A percentile compares a stretch with the other conserved stretches of the same genome.
Conservation (phyloP, 2,797 vertebrate species). For the Myoxocephalus aenaeus region DNA sequence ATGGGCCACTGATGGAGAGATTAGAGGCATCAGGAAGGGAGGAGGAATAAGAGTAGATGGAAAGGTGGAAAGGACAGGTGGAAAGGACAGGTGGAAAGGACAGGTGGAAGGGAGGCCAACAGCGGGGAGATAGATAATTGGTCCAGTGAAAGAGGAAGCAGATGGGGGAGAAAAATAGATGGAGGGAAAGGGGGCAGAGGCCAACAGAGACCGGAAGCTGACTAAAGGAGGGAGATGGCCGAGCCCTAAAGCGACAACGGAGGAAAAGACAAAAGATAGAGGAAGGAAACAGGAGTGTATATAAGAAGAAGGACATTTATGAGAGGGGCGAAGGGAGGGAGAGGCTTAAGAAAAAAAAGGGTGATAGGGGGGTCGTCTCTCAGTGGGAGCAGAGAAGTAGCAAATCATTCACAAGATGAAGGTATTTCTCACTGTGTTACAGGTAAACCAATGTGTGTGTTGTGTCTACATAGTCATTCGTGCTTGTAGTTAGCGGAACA, state of each 20-base stretch:
- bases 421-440: slow-evolving; percentile 25
- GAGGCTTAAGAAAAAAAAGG: slow-evolving; percentile 3
- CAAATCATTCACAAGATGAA: slow-evolving; percentile 37
- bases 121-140: slow-evolving; percentile 4
- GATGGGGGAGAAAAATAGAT: slow-evolving; percentile 16
- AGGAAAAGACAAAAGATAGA: slow-evolving; percentile 22
- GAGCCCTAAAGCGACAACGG: slow-evolving; percentile 11
- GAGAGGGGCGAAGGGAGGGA: background rate
- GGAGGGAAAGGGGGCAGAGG: background rate
- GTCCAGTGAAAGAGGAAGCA: slow-evolving; percentile 27
- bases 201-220: slow-evolving; percentile 32
- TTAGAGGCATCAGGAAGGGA: slow-evolving; percentile 51
- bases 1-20: slow-evolving; percentile 59
- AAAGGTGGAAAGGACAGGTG: slow-evolving; percentile 37
- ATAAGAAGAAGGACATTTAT: background rate
- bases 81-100: slow-evolving; percentile 34
- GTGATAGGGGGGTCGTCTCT: slow-evolving; percentile 45
- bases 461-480: background rate
- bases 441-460: slow-evolving; percentile 12
- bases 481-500: background rate
- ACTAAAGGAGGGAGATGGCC: background rate
- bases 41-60: slow-evolving; percentile 29
- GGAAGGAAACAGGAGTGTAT: background rate
- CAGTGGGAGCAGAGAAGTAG: slow-evolving; percentile 48
- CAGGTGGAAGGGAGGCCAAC: slow-evolving; percentile 29